Base-by-base conservation (phyloP, 2,797 vertebrate genomes). In the Enteromius afrohamiltoni region DNA sequence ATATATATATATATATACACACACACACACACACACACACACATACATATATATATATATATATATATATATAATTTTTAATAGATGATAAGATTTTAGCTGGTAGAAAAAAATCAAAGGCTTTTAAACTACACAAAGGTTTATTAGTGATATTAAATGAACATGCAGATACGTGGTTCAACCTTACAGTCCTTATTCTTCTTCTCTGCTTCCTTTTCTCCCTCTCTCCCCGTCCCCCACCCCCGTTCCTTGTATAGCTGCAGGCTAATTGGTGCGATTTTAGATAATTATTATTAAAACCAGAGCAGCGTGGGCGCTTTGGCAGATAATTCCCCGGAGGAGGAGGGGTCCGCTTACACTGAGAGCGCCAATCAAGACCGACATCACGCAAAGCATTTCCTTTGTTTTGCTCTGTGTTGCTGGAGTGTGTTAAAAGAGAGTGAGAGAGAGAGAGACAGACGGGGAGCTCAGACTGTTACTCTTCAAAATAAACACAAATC, bases 221-320 rank as follows among this genome's bases (percentile, higher is more conserved):
- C 77, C 42, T 76, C 47, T 62, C 85, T 10, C 62, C 11, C 55
- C 7, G 13, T 60, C 11, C 7, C 77, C 4, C 58, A 11, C 80
- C 83, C 78, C 80, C 80, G 90, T 88, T 91, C 88, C 58, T 67
- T 87, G 89, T 73, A 87, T 92, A 91, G 93, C 92, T 91, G 85
- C 74, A 60, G 92, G 92, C 91, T 94, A 94, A 94, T 94, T 94
- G 91, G 92, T 91, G 90, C 87, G 86, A 94, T 95, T 93, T 93
- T 86, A 93, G 92, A 93, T 91, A 90, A 94, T 93, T 92, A 92
- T 93, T 95, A 94, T 94, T 93, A 94, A 94, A 94, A 94, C 92
- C 92, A 93, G 90, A 88, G 89, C 83, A 91, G 91, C 83, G 73
- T 83, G 84, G 34, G 87, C 60, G 89, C 89, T 92, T 89, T 91